These are phyloP conservation scores for Tetrapedia diversipes DNA, from an alignment of 2,888 invertebrate genomes.

Conservation along the genomic window DNA sequence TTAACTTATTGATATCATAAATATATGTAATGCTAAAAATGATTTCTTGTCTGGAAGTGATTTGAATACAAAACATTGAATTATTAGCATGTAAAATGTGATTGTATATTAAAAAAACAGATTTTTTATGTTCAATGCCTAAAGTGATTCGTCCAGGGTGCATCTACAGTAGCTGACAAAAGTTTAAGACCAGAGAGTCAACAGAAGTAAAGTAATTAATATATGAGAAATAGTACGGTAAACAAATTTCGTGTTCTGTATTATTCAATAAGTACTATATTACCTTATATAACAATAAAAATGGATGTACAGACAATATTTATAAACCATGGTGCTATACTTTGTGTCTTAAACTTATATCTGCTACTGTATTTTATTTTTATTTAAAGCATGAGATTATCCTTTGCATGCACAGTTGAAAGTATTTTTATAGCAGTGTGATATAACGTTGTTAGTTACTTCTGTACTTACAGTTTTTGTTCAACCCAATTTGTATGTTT, in stretches of 20 bases:
- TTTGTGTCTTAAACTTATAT: too few relatives aligned
- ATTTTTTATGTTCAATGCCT: constrained; percentile 9
- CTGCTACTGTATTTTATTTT: too few relatives aligned
- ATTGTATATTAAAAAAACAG: background rate
- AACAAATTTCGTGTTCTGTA: too few relatives aligned
- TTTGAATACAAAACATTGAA: background rate
- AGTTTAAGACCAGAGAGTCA: too few relatives aligned
- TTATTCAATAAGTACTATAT: too few relatives aligned
- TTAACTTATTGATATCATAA: background rate
- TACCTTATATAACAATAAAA: too few relatives aligned
- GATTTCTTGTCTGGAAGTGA: background rate
- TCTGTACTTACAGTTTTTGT: background rate
- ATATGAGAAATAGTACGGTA: too few relatives aligned
- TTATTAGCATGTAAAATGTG: constrained; percentile 27
- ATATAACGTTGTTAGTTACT: constrained; percentile 1
- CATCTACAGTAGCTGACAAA: too few relatives aligned
- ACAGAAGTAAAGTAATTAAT: too few relatives aligned
- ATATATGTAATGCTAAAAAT: background rate
- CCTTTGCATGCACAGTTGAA: constrained; percentile 52
- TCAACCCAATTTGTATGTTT: constrained; percentile 11
- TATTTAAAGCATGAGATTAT: constrained; percentile 46
- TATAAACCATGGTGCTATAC: too few relatives aligned
- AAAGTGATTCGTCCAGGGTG: background rate
- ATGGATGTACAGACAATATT: too few relatives aligned
- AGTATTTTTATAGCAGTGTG: constrained; percentile 15